phyloP scores from a whole-genome alignment of 2,797 vertebrate species.

The Podarcis lilfordi region DNA sequence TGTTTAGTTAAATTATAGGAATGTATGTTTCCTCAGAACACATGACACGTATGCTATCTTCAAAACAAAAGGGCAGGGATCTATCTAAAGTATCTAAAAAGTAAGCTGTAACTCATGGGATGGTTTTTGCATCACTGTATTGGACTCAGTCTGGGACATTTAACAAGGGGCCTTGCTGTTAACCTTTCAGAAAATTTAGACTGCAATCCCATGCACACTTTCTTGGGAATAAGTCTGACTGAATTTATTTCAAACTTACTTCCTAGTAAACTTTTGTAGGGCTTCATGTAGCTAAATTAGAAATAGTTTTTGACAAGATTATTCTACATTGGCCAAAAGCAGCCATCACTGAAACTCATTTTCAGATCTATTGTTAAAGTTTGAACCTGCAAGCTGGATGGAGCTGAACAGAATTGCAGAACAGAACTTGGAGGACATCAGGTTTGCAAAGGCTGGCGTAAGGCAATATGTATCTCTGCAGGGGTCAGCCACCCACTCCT shows the following conservation, averaged over 20 bases:
- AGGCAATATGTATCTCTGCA: background rate
- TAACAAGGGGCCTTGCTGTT: background rate
- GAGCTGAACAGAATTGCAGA: too few species aligned
- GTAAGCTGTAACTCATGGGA: background rate
- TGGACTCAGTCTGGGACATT: background rate
- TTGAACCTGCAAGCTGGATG: background rate
- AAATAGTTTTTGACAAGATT: background rate
- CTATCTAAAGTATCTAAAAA: slow-evolving; percentile 1
- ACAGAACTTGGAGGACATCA: too few species aligned
- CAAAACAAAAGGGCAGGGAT: background rate
- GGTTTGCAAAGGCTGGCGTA: background rate
- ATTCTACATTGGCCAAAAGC: background rate
- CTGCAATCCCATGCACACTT: background rate
- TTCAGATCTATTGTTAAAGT: background rate
- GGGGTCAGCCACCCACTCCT: too few species aligned
- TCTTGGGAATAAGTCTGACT: background rate
- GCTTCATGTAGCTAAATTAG: background rate
- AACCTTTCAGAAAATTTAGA: background rate
- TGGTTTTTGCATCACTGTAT: background rate
- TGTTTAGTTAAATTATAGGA: slow-evolving; percentile 29
- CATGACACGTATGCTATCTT: background rate
- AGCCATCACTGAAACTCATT: background rate
- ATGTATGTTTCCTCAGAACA: slow-evolving; percentile 12
- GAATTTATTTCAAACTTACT: background rate
- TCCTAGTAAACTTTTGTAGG: background rate